Evolutionary conservation across 2,888 invertebrate species (phyloP).

Genomic region (Apodemia duryi): DNA sequence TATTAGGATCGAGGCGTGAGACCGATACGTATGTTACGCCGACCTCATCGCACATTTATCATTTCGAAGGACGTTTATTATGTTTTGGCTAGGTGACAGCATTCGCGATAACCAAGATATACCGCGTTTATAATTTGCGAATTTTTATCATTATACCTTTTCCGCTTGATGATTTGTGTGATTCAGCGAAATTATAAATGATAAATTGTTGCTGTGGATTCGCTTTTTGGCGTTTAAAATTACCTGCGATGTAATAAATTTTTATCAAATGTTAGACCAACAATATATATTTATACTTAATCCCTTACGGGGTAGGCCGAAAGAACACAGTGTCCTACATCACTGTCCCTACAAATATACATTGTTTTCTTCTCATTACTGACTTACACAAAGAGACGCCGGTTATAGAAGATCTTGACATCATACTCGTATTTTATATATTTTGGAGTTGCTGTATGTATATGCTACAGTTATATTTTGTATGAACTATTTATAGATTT

Average conservation of each 20-base stretch:
- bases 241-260: neutral
- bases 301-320: neutral
- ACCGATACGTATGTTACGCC: conserved; percentile 45
- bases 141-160: conserved; percentile 28
- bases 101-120: conserved; percentile 46
- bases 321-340: neutral
- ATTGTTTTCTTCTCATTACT: no score
- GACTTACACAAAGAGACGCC: no score
- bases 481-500: no score
- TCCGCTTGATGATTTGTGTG: conserved; percentile 31
- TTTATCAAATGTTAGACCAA: conserved; percentile 2
- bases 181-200: conserved; percentile 25
- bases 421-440: no score
- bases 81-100: conserved; percentile 64
- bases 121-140: conserved; percentile 33
- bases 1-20: conserved; percentile 57
- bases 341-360: neutral
- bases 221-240: neutral
- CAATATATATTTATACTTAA: neutral
- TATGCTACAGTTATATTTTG: no score
- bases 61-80: conserved; percentile 70
- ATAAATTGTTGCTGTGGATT: conserved; percentile 27
- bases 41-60: conserved; percentile 66
- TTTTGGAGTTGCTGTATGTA: no score
- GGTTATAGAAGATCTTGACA: no score